These are phyloP conservation scores for Eonycteris spelaea DNA, from an alignment of 2,113 vertebrate genomes.

Conservation along the genomic window DNA sequence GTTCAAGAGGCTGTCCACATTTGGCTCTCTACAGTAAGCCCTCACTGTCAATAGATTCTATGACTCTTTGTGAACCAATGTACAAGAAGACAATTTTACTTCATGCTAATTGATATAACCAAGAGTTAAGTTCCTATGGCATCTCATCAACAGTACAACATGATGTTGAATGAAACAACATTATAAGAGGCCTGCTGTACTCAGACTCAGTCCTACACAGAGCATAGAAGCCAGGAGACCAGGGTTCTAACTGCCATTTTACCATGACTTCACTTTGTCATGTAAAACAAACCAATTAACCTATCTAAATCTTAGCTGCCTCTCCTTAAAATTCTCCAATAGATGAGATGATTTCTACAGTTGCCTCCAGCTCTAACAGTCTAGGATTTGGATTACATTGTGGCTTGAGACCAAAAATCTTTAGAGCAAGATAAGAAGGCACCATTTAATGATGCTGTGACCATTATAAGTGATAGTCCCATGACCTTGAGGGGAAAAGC, in stretches of 20 bases:
- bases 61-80: background rate
- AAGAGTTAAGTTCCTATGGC: no score
- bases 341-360: background rate
- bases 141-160: background rate
- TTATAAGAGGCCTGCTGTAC: background rate
- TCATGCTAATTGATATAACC: no score
- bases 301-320: background rate
- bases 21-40: background rate
- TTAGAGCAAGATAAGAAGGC: background rate
- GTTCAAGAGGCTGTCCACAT: background rate
- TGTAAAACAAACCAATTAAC: conserved; percentile 3
- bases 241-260: background rate
- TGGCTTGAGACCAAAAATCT: conserved; percentile 18
- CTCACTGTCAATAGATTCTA: background rate
- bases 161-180: background rate
- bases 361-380: background rate
- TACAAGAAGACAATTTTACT: no score
- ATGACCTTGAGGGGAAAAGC: background rate
- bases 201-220: background rate
- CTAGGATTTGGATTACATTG: background rate
- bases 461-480: background rate
- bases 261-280: background rate
- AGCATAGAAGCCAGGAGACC: background rate
- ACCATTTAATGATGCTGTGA: background rate
- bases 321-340: background rate